Percentiles rank a stretch among this genome's conserved stretches.
phyloP scores from a whole-genome alignment of 2,888 invertebrate species.

The Ichneumoninae sp. region DNA sequence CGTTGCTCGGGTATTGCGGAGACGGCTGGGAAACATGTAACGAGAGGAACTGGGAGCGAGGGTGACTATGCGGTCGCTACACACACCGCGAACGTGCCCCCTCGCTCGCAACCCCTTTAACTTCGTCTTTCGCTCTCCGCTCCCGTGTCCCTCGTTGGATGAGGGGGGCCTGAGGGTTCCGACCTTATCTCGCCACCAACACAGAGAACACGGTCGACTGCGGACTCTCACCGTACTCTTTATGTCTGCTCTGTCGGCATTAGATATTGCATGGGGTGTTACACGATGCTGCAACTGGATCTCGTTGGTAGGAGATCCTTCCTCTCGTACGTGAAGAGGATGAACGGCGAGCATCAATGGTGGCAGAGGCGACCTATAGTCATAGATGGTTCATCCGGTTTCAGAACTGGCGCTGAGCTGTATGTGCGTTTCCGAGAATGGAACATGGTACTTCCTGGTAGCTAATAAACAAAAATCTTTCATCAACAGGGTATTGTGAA shows the following conservation, averaged over 20 bases:
- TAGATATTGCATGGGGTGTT: not conserved
- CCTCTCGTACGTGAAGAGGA: not conserved
- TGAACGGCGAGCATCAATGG: not conserved
- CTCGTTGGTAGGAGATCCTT: not conserved
- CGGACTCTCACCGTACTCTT: not conserved
- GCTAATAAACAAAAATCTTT: not conserved
- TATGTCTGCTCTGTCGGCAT: not conserved
- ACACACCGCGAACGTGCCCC: not conserved
- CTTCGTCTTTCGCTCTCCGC: slow-evolving; percentile 1
- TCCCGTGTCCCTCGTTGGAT: not conserved
- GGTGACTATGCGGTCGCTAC: slow-evolving; percentile 32
- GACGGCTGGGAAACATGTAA: slow-evolving; percentile 34
- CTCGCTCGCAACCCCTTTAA: not conserved
- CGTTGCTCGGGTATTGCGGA: slow-evolving; percentile 25
- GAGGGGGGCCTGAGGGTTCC: not conserved
- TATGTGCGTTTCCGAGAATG: not conserved
- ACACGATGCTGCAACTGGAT: not conserved
- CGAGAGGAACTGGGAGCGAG: slow-evolving; percentile 19
- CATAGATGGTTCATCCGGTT: not conserved
- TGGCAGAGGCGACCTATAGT: not conserved
- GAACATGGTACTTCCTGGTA: not conserved
- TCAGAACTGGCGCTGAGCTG: not conserved
- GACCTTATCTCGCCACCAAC: slow-evolving; percentile 3
- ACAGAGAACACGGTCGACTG: not conserved
- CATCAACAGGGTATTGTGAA: not conserved